Percentiles rank a stretch among this genome's conserved stretches.
phyloP scores from a whole-genome alignment of 2,113 vertebrate species.

The Lycocorax pyrrhopterus region DNA sequence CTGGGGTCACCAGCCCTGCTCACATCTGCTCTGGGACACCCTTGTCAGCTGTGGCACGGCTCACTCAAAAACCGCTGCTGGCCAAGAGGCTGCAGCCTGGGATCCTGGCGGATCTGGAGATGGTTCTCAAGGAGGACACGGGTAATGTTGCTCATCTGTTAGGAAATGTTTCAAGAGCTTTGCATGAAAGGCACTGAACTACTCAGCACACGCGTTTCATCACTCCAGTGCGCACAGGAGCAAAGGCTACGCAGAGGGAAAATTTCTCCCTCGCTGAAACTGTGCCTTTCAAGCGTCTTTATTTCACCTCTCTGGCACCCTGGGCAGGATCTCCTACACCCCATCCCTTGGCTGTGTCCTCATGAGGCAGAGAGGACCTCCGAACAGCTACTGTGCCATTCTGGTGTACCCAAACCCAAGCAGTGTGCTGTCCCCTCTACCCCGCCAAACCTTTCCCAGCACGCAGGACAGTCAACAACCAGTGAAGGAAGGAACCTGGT shows the following conservation, averaged over 20 bases:
- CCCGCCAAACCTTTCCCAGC: not conserved
- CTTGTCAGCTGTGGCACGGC: not conserved
- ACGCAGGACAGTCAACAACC: not conserved
- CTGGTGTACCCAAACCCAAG: not conserved
- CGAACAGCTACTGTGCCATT: not conserved
- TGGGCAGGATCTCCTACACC: not conserved
- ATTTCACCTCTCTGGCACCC: not conserved
- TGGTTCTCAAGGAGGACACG: not conserved
- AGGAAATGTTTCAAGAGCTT: not conserved
- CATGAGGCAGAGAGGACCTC: not conserved
- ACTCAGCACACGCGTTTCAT: not conserved
- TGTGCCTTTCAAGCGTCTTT: not conserved
- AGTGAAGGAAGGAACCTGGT: not conserved
- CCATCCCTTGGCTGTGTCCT: not conserved
- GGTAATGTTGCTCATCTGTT: slow-evolving; percentile 13
- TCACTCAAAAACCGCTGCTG: not conserved
- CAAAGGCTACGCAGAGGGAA: not conserved
- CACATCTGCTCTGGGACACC: not conserved
- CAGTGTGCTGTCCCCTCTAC: not conserved
- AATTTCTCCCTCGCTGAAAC: not conserved
- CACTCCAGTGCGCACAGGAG: not conserved
- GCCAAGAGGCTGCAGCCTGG: not conserved
- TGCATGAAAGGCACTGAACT: not conserved
- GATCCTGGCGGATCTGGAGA: not conserved
- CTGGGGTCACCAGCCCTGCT: not conserved